Base-by-base conservation (phyloP, 2,888 invertebrate genomes). In the Dryobotodes eremita region DNA sequence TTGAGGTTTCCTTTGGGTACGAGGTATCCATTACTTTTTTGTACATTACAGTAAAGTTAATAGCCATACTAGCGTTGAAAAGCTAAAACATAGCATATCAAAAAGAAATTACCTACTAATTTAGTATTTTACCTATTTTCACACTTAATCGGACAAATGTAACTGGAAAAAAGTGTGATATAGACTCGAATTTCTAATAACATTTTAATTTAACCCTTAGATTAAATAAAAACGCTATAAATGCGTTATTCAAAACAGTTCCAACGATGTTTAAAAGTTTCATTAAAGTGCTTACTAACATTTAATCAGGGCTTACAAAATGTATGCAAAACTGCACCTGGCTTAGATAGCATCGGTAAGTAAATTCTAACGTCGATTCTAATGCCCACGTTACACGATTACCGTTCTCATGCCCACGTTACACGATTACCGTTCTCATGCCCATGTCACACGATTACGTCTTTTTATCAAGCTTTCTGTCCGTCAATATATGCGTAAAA, bases 281-380 rank as follows among this genome's bases (percentile, higher is more conserved):
- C 8, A 46, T 31, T 42, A 71, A 26, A 70, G 65, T 17, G 20
- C 23, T 62, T 36, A 36, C 55, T 17, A 59, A 55, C 50, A 59
- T 42, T 74, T 59, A 65, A 84, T 61, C 74, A 36, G 55, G 23
- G 78, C 46, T 76, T 26, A 53, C 2, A n/a, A 48, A 79, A 46
- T 66, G 85, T 91, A 92, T 92, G 91, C 92, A 91, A 92, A 92
- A 85, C 80, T 91, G 90, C 93, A 93, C 93, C 93, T 93, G 89
- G 68, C 76, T 77, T 72, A 75, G 89, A 89, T 89, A 78, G 11
- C 23, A 89, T 89, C 89, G 61, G 90, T 88, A 87, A 89, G 83
- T 79, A 84, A 80, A 81, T 90, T 93, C 94, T 94, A 94, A 94
- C 89, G 89, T 85, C 78, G 82, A 79, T 87, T 84, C 85, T 88